phyloP scores from a whole-genome alignment of 2,888 invertebrate genomes.

The Drosophila falleni region DNA sequence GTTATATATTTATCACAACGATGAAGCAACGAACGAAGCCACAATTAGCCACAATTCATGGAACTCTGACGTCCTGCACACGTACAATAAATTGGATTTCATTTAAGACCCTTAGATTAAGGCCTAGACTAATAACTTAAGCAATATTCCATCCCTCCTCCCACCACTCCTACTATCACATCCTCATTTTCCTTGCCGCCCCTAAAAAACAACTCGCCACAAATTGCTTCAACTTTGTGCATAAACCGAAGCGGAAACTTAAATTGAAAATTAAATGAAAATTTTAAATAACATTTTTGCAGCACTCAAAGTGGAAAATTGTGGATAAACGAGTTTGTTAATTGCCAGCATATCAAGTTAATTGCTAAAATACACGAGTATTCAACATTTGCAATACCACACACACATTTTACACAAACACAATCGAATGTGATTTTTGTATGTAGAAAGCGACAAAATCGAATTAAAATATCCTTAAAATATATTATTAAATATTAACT shows the following conservation, averaged over 20 bases:
- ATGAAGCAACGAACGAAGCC: constrained; percentile 18
- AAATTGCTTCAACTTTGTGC: constrained; percentile 25
- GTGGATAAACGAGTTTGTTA: constrained; percentile 32
- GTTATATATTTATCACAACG: constrained; percentile 30
- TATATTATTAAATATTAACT: neutral
- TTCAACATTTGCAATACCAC: constrained; percentile 15
- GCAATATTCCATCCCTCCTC: constrained; percentile 32
- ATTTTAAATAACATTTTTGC: constrained; percentile 7
- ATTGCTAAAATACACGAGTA: constrained; percentile 21
- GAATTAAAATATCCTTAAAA: constrained; percentile 27
- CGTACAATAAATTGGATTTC: constrained; percentile 76
- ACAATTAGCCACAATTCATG: constrained; percentile 46
- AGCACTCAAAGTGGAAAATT: constrained; percentile 12
- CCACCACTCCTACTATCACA: neutral
- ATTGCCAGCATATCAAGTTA: constrained; percentile 40
- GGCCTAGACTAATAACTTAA: constrained; percentile 73
- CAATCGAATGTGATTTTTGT: constrained; percentile 66
- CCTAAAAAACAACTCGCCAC: constrained; percentile 58
- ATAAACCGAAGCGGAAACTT: constrained; percentile 3
- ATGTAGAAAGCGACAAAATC: constrained; percentile 54
- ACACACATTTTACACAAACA: constrained; percentile 33
- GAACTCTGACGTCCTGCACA: constrained; percentile 49
- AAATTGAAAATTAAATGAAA: constrained; percentile 18
- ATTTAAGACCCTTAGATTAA: constrained; percentile 69
- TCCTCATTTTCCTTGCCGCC: neutral